Base-by-base conservation (phyloP, 2,113 vertebrate species). In the Craseonycteris thonglongyai region DNA sequence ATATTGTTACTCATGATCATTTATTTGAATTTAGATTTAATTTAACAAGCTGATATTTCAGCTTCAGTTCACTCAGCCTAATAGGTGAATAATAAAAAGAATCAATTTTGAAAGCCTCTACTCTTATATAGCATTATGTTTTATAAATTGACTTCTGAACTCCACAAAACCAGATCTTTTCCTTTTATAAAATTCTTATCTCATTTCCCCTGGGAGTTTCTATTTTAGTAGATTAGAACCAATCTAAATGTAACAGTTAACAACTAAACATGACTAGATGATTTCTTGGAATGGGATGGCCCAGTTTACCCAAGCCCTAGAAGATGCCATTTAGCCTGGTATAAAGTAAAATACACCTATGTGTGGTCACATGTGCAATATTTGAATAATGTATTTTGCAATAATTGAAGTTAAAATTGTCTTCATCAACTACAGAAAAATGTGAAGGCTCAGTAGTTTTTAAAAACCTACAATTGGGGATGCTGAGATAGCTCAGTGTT, bases 1-100 rank as follows among this genome's bases (percentile, higher is more conserved):
- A 12, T 72, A 69, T 15, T 76, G 4, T 82, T 79, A 89, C 8
- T 58, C 85, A 45, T 81, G 7, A 75, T 80, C 45, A 59, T 76
- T 90, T 80, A 79, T 84, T 92, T 63, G 80, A 93, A 84, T 82
- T 80, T 68, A 33, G 9, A 78, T 80, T 81, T 88, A 40, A 65
- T 65, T 90, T 54, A 66, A 76, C 14, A 72, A 78, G 21, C 14
- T 92, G 14, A 11, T 65, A 75, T 33, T 61, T 90, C 21, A 74
- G 21, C 16, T 81, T n/a, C 42, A 65, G 80, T 51, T 94, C n/a
- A 84, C 13, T 78, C 26, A 81, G 5, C n/a, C 18, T 80, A 24
- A 89, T 79, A 75, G 59, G 13, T 19, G 61, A 30, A n/a, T 84
- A 74, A 86, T 35, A 33, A 93, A 90, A 92, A 13, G 54, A 75